Percentiles rank a stretch among this genome's conserved stretches.
phyloP scores from a whole-genome alignment of 2,113 vertebrate genomes.

The Lontra canadensis region DNA sequence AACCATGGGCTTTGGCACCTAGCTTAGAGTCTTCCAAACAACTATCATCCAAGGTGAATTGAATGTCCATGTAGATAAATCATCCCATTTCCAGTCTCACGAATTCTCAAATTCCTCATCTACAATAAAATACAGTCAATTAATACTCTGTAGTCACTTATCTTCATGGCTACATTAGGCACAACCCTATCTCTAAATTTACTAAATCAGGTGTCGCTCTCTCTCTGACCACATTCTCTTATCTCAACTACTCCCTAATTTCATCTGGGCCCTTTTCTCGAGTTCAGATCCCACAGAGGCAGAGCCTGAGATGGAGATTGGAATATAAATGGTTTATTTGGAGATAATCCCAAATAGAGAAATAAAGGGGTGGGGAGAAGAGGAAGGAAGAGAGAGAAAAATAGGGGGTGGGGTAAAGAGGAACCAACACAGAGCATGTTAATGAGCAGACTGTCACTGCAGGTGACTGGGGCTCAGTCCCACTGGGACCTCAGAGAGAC shows the following conservation, averaged over 20 bases:
- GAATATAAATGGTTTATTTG: not conserved
- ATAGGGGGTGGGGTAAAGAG: too few relatives aligned
- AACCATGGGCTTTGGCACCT: not conserved
- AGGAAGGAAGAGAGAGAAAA: not conserved
- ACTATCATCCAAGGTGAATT: not conserved
- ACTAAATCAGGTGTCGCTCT: not conserved
- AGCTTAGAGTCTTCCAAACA: not conserved
- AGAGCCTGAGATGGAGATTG: not conserved
- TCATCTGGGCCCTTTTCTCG: not conserved
- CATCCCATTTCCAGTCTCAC: not conserved
- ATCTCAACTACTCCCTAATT: not conserved
- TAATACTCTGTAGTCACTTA: not conserved
- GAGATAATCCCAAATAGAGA: not conserved
- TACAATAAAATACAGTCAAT: not conserved
- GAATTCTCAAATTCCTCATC: not conserved
- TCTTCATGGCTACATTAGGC: too few relatives aligned
- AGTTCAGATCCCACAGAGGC: not conserved
- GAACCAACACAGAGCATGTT: too few relatives aligned
- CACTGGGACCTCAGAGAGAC: not conserved
- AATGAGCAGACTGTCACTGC: not conserved
- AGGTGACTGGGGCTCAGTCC: not conserved
- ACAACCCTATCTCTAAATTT: not conserved
- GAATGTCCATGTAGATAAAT: not conserved
- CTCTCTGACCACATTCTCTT: not conserved
- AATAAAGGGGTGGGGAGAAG: not conserved